A percentile compares a stretch with the other conserved stretches of the same genome.
phyloP scores from a whole-genome alignment of 2,113 vertebrate species.

The Myotis lucifugus region DNA sequence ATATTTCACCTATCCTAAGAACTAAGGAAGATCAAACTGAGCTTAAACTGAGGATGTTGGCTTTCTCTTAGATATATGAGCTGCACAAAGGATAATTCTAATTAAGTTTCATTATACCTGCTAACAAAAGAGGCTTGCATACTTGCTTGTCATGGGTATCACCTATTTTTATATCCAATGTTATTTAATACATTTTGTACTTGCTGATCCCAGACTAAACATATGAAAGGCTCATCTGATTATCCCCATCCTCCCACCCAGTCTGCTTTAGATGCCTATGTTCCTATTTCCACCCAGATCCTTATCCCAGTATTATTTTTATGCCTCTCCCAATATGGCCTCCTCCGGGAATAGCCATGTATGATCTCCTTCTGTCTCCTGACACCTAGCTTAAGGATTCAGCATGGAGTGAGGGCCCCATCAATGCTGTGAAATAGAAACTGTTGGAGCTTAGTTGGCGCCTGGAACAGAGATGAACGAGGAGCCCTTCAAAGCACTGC shows the following conservation, averaged over 20 bases:
- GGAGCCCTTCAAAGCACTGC: neutral
- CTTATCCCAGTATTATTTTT: neutral
- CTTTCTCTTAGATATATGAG: neutral
- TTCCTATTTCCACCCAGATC: neutral
- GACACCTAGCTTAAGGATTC: neutral
- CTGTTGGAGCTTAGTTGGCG: neutral
- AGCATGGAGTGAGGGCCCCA: neutral
- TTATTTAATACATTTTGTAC: neutral
- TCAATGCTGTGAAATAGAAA: neutral
- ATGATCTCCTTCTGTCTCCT: neutral
- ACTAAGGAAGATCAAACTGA: neutral
- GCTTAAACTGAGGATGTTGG: neutral
- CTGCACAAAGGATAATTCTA: neutral
- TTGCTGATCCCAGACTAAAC: neutral
- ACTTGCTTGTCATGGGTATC: neutral
- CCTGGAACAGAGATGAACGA: neutral
- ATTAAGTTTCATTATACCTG: neutral
- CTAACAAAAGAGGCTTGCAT: neutral
- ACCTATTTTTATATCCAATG: neutral
- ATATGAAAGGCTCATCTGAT: neutral
- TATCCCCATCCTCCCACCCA: neutral
- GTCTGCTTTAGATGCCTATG: neutral
- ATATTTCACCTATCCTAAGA: neutral
- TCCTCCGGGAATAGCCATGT: neutral
- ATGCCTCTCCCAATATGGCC: neutral